Base-by-base conservation (phyloP, 2,888 invertebrate genomes). In the Rotaria sp. region DNA sequence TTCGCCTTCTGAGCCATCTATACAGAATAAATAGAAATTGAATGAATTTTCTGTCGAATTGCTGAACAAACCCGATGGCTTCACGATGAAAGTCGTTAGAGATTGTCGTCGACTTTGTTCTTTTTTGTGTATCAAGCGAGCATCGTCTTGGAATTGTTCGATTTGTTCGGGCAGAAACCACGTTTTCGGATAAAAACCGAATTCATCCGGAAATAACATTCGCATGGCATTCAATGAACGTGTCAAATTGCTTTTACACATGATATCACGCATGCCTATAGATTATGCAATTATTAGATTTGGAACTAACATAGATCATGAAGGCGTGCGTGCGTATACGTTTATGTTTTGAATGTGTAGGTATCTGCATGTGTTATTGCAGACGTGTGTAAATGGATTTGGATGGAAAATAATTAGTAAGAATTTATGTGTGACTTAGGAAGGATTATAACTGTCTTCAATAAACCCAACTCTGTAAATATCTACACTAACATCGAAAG, bases 141-240 rank as follows among this genome's bases (percentile, higher is more conserved):
- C 87, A 55, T 88, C 86, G 11, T 88, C 88, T 55, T 88, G 87
- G 86, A 91, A 90, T 85, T 91, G 90, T 35, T 89, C 88, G 67
- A 89, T 89, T 87, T 92, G 92, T 48, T 91, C 91, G 1, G 92
- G 92, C 1, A 92, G 89, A 87, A 92, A 91, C 92, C 92, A 92
- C 5, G 92, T 91, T 50, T 89, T 89, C 0, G 92, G 92, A 88
- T 92, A 92, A 88, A 92, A 92, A 87, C 90, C 89, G 87, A 91
- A 92, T 84, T 92, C 91, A 10, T 90, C 89, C 0, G 92, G 92
- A 88, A 91, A 92, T 55, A 92, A 88, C 35, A 88, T 88, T 84
- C 90, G 89, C 92, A 92, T 92, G 50, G 90, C 90, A 85, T 91
- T 90, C 67, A 92, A 89, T 3, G 91, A 89, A 67, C 92, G 90